Percentiles rank a stretch among this genome's conserved stretches.
These are phyloP conservation scores for Trematomus bernacchii DNA, from an alignment of 2,797 vertebrate genomes.

Conservation along the genomic window DNA sequence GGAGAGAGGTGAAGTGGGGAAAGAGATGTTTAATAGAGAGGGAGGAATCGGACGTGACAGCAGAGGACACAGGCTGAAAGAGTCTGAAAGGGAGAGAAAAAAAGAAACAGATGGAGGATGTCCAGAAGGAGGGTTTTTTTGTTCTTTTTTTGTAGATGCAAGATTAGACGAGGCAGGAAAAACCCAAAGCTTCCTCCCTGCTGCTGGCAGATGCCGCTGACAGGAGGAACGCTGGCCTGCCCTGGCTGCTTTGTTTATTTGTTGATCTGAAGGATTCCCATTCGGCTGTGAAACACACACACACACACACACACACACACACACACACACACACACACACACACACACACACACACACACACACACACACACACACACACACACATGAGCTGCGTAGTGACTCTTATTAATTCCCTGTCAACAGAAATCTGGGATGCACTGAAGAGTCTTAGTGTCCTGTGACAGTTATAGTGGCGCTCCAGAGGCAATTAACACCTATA, in stretches of 20 bases:
- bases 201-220: constrained; percentile 61
- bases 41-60: constrained; percentile 58
- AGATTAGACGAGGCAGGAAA: constrained; percentile 36
- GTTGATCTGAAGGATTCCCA: constrained; percentile 66
- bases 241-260: constrained; percentile 64
- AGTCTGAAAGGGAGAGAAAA: constrained; percentile 39
- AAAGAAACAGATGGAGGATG: constrained; percentile 39
- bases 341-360: constrained; percentile 2
- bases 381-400: constrained; percentile 11
- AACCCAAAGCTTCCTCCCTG: constrained; percentile 26
- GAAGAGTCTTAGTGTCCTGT: constrained; percentile 2
- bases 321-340: constrained; percentile 4
- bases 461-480: constrained; percentile 9
- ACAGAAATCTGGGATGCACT: constrained; percentile 10
- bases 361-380: neutral
- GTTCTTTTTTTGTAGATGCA: constrained; percentile 14
- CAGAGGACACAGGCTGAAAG: constrained; percentile 49
- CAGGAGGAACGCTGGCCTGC: constrained; percentile 55
- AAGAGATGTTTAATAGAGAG: constrained; percentile 52
- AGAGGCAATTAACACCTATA: neutral
- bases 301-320: constrained; percentile 22
- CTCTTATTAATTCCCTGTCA: constrained; percentile 44
- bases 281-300: constrained; percentile 28
- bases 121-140: constrained; percentile 31
- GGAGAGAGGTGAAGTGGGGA: constrained; percentile 39